Evolutionary conservation across 2,888 invertebrate species (phyloP).

Genomic region (Mythimna impura): DNA sequence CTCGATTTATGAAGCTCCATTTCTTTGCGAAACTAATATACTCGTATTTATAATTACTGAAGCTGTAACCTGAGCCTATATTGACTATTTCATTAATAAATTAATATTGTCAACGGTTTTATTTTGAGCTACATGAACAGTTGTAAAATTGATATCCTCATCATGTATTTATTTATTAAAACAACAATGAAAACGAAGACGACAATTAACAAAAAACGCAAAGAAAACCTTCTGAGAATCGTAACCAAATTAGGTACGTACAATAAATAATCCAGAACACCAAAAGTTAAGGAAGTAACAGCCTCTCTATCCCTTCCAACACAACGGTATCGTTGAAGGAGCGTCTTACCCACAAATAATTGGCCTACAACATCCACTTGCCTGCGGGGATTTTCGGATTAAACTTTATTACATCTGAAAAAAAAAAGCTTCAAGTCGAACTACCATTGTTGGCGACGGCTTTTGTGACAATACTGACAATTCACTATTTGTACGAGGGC

Average conservation of each 20-base stretch:
- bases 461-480: conserved; percentile 71
- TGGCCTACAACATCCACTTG: conserved; percentile 80
- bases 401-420: conserved; percentile 77
- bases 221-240: background rate
- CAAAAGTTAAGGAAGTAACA: conserved; percentile 22
- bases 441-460: conserved; percentile 69
- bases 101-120: background rate
- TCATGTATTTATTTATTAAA: background rate
- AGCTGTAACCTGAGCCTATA: background rate
- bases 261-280: background rate
- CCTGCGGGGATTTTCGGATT: conserved; percentile 85
- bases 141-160: background rate
- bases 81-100: background rate
- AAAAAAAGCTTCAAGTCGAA: conserved; percentile 72
- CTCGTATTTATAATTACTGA: background rate
- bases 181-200: background rate
- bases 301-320: conserved; percentile 36
- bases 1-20: background rate
- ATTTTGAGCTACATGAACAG: background rate
- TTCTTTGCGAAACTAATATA: background rate
- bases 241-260: background rate
- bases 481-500: conserved; percentile 66
- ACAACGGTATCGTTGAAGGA: conserved; percentile 55
- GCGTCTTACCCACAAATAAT: conserved; percentile 80
- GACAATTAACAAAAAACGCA: background rate